Evolutionary conservation across 2,888 invertebrate genomes (phyloP).

Genomic region (Standfussiana lucernea): DNA sequence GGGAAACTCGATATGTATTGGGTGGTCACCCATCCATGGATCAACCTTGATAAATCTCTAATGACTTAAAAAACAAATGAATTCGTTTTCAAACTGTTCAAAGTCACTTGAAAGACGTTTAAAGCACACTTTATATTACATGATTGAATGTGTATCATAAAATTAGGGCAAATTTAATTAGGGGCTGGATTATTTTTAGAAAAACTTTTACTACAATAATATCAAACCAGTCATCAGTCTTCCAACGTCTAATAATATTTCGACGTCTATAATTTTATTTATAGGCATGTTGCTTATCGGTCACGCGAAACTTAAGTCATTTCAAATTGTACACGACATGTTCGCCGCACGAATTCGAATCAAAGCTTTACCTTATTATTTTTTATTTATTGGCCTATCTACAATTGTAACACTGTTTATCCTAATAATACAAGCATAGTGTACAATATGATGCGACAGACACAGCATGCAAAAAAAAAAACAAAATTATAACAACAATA

Average conservation of each 20-base stretch:
- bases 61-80: too few relatives aligned
- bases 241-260: not conserved
- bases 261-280: not conserved
- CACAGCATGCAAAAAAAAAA: too few relatives aligned
- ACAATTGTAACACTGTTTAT: too few relatives aligned
- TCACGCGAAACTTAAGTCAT: slow-evolving; percentile 26
- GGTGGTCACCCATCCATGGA: too few relatives aligned
- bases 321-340: not conserved
- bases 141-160: not conserved
- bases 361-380: not conserved
- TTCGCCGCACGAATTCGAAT: not conserved
- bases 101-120: too few relatives aligned
- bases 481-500: too few relatives aligned
- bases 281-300: not conserved
- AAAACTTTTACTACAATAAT: not conserved
- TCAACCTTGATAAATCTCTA: too few relatives aligned
- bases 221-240: not conserved
- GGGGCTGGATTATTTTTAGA: not conserved
- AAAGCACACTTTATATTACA: not conserved
- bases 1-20: too few relatives aligned
- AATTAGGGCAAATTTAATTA: not conserved
- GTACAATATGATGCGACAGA: too few relatives aligned
- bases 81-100: too few relatives aligned
- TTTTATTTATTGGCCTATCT: too few relatives aligned
- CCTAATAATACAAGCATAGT: too few relatives aligned